Evolutionary conservation across 2,113 vertebrate genomes (phyloP).

Genomic region (Grammomys dolichurus): DNA sequence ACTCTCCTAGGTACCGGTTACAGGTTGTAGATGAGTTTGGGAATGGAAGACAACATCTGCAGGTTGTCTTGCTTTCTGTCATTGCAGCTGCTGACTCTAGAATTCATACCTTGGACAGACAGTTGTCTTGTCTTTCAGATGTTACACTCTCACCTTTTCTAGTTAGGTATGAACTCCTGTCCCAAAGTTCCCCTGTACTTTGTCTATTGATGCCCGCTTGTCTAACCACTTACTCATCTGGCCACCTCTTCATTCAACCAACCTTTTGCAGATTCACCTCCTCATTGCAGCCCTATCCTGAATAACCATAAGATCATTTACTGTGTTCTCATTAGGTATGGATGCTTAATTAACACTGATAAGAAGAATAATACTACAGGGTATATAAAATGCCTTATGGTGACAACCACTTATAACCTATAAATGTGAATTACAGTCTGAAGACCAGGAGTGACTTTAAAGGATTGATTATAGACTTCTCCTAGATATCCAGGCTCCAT

Average conservation of each 20-base stretch:
- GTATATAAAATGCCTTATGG: not conserved
- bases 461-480: not conserved
- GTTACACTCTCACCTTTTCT: not conserved
- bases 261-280: not conserved
- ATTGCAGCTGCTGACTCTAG: not conserved
- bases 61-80: not conserved
- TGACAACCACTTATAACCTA: not conserved
- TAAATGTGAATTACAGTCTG: not conserved
- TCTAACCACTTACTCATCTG: too few species aligned
- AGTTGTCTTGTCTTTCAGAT: not conserved
- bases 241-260: not conserved
- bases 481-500: not conserved
- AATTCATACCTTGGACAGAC: not conserved
- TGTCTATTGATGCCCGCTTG: not conserved
- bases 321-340: not conserved
- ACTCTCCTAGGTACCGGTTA: not conserved
- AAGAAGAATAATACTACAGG: not conserved
- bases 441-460: not conserved
- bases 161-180: not conserved
- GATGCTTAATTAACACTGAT: not conserved
- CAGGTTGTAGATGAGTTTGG: not conserved
- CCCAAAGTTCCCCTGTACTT: not conserved
- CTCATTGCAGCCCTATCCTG: not conserved
- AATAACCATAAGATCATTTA: not conserved
- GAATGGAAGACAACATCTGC: not conserved